Conservation (phyloP, 2,888 invertebrate genomes). For the Drosophila stalkeri region DNA sequence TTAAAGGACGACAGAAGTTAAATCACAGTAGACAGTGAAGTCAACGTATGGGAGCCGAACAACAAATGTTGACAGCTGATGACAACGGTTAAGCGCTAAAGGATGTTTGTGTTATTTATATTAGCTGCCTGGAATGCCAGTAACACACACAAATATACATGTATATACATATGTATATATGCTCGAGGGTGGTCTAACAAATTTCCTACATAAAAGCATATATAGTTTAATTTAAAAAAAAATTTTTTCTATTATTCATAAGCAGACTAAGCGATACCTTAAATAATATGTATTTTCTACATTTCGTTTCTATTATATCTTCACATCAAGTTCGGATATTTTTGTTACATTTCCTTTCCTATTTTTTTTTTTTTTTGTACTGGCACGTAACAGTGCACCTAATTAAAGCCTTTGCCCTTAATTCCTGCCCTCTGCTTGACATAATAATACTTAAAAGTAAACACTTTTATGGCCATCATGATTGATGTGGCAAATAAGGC, state of each 20-base stretch:
- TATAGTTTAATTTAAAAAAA: too few species aligned
- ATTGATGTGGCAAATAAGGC: constrained; percentile 36
- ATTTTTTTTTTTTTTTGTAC: not conserved
- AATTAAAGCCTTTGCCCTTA: constrained; percentile 37
- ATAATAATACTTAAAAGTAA: not conserved
- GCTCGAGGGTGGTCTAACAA: not conserved
- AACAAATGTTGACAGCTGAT: constrained; percentile 45
- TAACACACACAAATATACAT: not conserved
- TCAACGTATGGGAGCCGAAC: constrained; percentile 7
- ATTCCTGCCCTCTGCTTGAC: not conserved
- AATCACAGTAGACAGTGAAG: constrained; percentile 12
- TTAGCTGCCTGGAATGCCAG: not conserved
- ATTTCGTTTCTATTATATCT: not conserved
- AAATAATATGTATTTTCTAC: not conserved
- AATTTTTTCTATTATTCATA: not conserved
- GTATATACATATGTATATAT: not conserved
- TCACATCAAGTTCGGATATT: not conserved
- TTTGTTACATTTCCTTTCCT: not conserved
- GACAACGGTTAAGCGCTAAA: constrained; percentile 43
- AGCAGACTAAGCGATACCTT: not conserved
- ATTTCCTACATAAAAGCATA: not conserved
- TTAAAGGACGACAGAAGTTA: not conserved
- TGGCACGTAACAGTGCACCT: constrained; percentile 52
- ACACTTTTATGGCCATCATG: not conserved
- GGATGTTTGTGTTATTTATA: constrained; percentile 22